Evolutionary conservation across 2,113 vertebrate genomes (phyloP).

Genomic region (Rhinoderma darwinii): DNA sequence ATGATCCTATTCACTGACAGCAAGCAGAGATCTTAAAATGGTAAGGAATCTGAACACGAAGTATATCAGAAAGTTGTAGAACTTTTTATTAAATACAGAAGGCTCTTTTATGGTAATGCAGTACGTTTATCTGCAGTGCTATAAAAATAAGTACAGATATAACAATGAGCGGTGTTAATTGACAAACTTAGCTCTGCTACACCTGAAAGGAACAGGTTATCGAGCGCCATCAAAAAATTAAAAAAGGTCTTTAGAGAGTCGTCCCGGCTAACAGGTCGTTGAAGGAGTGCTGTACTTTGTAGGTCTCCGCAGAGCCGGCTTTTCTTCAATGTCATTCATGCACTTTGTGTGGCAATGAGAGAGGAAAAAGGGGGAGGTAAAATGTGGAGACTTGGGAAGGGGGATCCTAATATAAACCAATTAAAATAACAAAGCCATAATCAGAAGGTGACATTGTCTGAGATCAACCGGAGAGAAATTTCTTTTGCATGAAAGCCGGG

Average conservation of each 20-base stretch:
- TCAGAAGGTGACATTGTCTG: slow-evolving; percentile 59
- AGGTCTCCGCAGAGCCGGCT: slow-evolving; percentile 26
- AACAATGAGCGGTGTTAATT: neutral
- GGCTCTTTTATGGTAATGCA: neutral
- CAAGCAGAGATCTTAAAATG: too few species aligned
- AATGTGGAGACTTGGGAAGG: slow-evolving; percentile 27
- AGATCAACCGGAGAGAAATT: slow-evolving; percentile 52
- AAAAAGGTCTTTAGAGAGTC: neutral
- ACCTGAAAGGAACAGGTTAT: slow-evolving; percentile 6
- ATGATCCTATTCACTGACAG: too few species aligned
- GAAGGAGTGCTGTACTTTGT: neutral
- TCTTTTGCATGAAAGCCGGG: slow-evolving; percentile 55
- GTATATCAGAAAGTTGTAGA: too few species aligned
- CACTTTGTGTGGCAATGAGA: slow-evolving; percentile 30
- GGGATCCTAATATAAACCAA: slow-evolving; percentile 59
- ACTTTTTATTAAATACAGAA: neutral
- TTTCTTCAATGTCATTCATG: slow-evolving; percentile 55
- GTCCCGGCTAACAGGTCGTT: slow-evolving; percentile 27
- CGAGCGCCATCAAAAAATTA: neutral
- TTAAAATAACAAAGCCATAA: slow-evolving; percentile 60
- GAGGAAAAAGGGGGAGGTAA: slow-evolving; percentile 12
- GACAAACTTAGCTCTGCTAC: neutral
- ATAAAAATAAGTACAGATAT: neutral
- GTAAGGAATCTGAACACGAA: too few species aligned
- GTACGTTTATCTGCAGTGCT: neutral